Conservation (phyloP, 2,113 vertebrate genomes). For the Turdus rufiventris region DNA sequence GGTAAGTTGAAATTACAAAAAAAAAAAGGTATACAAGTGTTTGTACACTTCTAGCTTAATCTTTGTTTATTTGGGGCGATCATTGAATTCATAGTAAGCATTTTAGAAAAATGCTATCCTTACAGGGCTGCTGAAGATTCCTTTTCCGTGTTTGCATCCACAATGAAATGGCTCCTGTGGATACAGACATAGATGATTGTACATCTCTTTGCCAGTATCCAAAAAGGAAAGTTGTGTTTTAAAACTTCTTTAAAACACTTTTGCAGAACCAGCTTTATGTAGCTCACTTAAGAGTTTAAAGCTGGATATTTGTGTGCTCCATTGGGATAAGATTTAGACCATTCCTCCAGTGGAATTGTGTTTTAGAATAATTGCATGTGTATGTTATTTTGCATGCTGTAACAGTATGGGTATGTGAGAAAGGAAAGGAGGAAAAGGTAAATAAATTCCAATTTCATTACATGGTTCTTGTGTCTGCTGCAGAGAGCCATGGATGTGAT, state of each 20-base stretch:
- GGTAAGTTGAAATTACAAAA: not conserved
- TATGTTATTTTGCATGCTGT: not conserved
- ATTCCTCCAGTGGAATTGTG: not conserved
- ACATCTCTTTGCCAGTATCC: not conserved
- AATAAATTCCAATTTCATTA: not conserved
- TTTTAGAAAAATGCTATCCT: not conserved
- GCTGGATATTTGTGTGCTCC: not conserved
- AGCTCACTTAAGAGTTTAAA: not conserved
- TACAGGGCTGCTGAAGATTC: not conserved
- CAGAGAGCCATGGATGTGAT: not conserved
- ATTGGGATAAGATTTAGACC: not conserved
- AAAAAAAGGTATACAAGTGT: not conserved
- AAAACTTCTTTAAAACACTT: slow-evolving; percentile 1
- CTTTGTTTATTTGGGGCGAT: not conserved
- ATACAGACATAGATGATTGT: not conserved
- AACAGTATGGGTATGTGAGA: not conserved
- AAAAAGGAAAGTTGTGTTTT: not conserved
- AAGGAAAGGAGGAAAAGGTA: not conserved
- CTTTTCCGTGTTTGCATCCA: not conserved
- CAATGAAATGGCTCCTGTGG: not conserved
- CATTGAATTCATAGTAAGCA: not conserved
- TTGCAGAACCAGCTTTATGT: not conserved
- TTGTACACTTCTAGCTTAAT: not conserved
- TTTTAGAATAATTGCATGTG: not conserved
- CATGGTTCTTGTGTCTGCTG: not conserved